phyloP scores from a whole-genome alignment of 2,113 vertebrate species.

The Prolemur simus region DNA sequence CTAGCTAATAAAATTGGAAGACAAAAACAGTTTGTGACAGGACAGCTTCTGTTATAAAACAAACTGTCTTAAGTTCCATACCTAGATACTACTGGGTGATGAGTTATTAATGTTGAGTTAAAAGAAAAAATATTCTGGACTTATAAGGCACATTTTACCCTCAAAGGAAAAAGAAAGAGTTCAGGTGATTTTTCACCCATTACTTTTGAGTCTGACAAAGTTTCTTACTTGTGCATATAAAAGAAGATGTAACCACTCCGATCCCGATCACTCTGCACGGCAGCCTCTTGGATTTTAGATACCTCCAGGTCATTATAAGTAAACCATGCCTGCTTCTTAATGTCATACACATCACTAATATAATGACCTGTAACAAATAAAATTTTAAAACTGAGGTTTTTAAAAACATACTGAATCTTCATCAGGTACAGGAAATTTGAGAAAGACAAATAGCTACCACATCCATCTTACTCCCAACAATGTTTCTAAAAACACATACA shows the following conservation, averaged over 20 bases:
- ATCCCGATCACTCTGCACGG: constrained; percentile 94
- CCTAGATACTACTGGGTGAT: not conserved
- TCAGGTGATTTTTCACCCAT: not conserved
- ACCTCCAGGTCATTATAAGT: constrained; percentile 98
- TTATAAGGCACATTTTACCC: constrained; percentile 40
- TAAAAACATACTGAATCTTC: not conserved
- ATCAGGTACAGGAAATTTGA: not conserved
- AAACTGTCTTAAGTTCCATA: not conserved
- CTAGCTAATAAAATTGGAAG: not conserved
- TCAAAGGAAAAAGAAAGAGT: not conserved
- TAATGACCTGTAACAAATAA: constrained; percentile 91
- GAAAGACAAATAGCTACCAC: not conserved
- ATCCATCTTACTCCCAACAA: not conserved
- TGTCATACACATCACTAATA: constrained; percentile 97
- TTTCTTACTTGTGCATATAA: constrained; percentile 98
- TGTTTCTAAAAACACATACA: not conserved
- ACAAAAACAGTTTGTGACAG: not conserved
- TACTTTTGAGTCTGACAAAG: not conserved
- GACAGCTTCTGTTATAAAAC: not conserved
- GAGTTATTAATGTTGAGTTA: not conserved
- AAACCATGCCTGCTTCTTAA: constrained; percentile 98
- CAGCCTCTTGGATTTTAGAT: constrained; percentile 93
- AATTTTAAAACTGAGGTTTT: constrained; percentile 12
- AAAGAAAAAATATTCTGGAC: not conserved
- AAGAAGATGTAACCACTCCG: constrained; percentile 99